Base-by-base conservation (phyloP, 2,113 vertebrate genomes). In the Sander lucioperca region DNA sequence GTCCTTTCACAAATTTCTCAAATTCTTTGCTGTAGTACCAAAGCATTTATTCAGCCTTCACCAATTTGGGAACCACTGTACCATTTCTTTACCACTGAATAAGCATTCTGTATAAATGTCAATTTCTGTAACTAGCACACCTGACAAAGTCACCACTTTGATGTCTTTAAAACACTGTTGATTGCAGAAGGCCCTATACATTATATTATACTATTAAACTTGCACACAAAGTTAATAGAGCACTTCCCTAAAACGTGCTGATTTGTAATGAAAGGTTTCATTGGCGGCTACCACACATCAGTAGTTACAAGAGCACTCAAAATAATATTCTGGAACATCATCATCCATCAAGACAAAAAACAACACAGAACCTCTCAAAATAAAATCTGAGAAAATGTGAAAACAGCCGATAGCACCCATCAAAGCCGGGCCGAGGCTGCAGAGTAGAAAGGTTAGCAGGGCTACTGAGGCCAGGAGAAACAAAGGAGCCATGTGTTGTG, bases 401-500 rank as follows among this genome's bases (percentile, higher is more conserved):
- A 62, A 87, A 62, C 33, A 47, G 58, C 74, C 63, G 54, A 61
- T 13, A 43, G 51, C 43, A 39, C 16, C 14, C 74, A 83, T 88
- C 50, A 87, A 76, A 86, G 80, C 57, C 1, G 14, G 19, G 36
- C 64, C 27, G 61, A 86, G 66, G 72, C 43, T 78, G 67, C 45
- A 14, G 43, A 82, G 47, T 11, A 82, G 48, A 88, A 85, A 91
- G 77, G 67, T 76, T 48, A 85, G 68, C 27, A 18, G 39, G 45
- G 36, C 64, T 62, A 19, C 74, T 25, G 69, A 86, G 62, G 75
- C 73, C 59, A 69, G 47, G 12, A n/a, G 74, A 90, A 87, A 91
- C 75, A 84, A 88, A 89, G 66, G 68, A 83, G 25, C 59, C 66
- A 58, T 87, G 85, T 71, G 73, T 65, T 81, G 77, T 30, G 76